Evolutionary conservation across 1,140 invertebrate genomes (phyloP).

Genomic region (Chrysopa pallens): DNA sequence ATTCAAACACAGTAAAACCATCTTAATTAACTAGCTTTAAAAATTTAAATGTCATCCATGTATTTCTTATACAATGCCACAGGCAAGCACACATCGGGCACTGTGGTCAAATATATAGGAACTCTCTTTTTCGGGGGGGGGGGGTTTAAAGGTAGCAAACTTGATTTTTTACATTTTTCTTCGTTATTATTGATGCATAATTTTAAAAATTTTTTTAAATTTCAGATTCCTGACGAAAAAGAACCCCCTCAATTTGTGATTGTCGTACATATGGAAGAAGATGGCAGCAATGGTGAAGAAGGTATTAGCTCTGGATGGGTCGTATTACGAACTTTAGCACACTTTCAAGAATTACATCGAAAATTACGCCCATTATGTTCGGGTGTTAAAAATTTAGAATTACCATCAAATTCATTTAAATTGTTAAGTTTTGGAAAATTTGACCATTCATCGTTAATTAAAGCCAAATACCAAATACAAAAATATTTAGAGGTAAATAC

Average conservation of each 20-base stretch:
- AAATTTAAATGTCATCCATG: no score
- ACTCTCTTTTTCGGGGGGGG: no score
- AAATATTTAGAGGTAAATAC: slow-evolving; percentile 61
- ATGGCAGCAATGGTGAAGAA: slow-evolving; percentile 32
- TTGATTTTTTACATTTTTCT: no score
- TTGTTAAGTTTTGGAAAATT: slow-evolving; percentile 56
- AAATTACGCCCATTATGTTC: slow-evolving; percentile 66
- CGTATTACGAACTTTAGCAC: slow-evolving; percentile 57
- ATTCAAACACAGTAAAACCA: no score
- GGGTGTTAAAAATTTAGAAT: slow-evolving; percentile 59
- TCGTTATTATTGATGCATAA: no score
- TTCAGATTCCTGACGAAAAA: slow-evolving; percentile 52
- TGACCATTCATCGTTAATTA: slow-evolving; percentile 58
- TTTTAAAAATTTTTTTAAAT: no score
- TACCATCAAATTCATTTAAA: slow-evolving; percentile 61
- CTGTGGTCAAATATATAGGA: no score
- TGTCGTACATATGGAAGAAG: slow-evolving; percentile 58
- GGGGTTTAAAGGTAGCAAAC: no score
- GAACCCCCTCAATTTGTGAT: slow-evolving; percentile 66
- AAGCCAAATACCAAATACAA: slow-evolving; percentile 65
- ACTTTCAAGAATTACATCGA: slow-evolving; percentile 70
- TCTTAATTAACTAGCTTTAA: no score
- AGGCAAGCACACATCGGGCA: no score
- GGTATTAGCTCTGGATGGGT: slow-evolving; percentile 67
- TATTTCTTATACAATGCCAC: no score